Conservation (phyloP, 2,113 vertebrate species). For the Elephantulus edwardii region DNA sequence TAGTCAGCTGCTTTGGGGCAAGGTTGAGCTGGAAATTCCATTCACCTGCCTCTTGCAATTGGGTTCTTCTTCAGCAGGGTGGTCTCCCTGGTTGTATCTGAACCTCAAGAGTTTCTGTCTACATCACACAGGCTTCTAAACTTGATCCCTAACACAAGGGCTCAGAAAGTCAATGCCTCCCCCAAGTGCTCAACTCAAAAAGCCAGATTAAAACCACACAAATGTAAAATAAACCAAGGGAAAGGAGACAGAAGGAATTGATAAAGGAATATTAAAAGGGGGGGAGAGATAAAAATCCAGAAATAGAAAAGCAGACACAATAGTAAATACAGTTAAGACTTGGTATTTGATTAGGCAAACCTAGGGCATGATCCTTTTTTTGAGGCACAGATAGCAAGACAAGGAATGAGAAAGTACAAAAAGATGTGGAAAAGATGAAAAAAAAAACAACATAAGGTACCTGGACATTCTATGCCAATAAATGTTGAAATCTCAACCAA, state of each 20-base stretch:
- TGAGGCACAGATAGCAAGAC: not conserved
- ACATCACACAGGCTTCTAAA: constrained; percentile 4
- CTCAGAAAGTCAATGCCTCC: constrained; percentile 43
- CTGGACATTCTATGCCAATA: not conserved
- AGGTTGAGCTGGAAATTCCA: not conserved
- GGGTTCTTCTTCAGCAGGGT: not conserved
- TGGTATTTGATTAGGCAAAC: constrained; percentile 37
- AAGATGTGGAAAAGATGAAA: not conserved
- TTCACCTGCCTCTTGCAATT: not conserved
- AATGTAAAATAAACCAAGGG: constrained; percentile 44
- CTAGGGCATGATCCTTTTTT: not conserved
- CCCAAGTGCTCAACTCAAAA: constrained; percentile 21
- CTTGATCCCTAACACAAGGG: constrained; percentile 36
- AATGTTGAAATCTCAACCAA: not conserved
- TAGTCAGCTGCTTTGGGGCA: not conserved
- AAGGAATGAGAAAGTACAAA: not conserved
- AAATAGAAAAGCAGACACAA: constrained; percentile 34
- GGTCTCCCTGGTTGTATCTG: not conserved
- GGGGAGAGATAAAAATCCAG: constrained; percentile 22
- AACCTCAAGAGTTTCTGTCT: constrained; percentile 23
- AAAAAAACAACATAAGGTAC: not conserved
- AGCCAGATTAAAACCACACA: not conserved
- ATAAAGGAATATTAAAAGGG: constrained; percentile 47
- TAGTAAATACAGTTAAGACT: not conserved
- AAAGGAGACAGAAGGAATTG: not conserved